These are phyloP conservation scores for Pitangus sulphuratus DNA, from an alignment of 2,797 vertebrate species.

Conservation along the genomic window DNA sequence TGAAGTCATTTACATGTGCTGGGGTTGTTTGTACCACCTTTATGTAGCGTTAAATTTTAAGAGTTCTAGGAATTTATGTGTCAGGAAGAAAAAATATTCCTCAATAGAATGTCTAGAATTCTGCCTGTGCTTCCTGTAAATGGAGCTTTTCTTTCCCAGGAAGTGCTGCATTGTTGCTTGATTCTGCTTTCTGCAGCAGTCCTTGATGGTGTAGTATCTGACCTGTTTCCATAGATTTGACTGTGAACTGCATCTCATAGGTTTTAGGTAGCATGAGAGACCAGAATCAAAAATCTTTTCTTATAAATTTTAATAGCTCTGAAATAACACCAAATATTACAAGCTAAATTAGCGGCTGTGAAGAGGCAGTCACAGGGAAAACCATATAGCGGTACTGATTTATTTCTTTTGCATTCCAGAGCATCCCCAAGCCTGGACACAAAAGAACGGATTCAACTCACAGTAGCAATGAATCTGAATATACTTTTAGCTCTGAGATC, in stretches of 20 bases:
- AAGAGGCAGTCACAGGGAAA: neutral
- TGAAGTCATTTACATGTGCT: neutral
- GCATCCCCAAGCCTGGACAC: constrained; percentile 91
- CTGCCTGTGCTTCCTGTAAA: neutral
- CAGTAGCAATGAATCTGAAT: constrained; percentile 99
- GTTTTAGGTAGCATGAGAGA: neutral
- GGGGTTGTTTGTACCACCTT: neutral
- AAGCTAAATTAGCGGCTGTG: neutral
- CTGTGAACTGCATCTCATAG: neutral
- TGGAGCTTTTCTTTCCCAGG: neutral
- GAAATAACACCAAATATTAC: neutral
- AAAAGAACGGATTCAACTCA: constrained; percentile 96
- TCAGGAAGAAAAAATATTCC: neutral
- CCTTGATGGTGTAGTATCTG: neutral
- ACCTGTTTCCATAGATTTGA: neutral
- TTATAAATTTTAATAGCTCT: neutral
- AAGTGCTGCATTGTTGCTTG: neutral
- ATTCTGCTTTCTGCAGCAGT: neutral
- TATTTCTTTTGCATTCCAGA: constrained; percentile 74
- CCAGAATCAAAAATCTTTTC: neutral
- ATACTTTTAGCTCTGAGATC: constrained; percentile 94
- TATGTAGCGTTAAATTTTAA: neutral
- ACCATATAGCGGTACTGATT: neutral
- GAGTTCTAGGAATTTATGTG: neutral
- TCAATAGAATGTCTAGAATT: neutral